Evolutionary conservation across 2,888 invertebrate species (phyloP).

Genomic region (Nebria brevicollis): DNA sequence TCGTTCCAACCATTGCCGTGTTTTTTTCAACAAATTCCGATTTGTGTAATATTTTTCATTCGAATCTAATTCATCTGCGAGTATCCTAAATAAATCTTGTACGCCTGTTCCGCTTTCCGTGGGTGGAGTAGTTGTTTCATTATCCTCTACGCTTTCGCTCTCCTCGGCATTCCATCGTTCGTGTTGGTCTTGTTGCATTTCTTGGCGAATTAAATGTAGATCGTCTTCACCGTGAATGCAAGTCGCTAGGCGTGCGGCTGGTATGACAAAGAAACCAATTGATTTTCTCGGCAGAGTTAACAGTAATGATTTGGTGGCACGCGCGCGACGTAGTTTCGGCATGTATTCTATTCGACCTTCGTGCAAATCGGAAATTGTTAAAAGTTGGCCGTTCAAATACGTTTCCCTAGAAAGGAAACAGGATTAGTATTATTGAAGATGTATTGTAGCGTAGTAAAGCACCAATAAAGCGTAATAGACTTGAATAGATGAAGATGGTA

Average conservation of each 20-base stretch:
- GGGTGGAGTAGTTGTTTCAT: slow-evolving; percentile 13
- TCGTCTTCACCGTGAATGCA: slow-evolving; percentile 63
- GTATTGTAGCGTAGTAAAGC: not conserved
- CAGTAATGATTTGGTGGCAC: slow-evolving; percentile 65
- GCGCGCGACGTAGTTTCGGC: slow-evolving; percentile 65
- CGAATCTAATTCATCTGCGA: slow-evolving; percentile 56
- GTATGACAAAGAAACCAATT: slow-evolving; percentile 80
- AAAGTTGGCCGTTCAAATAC: slow-evolving; percentile 71
- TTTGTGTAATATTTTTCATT: slow-evolving; percentile 55
- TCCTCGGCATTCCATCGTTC: slow-evolving; percentile 14
- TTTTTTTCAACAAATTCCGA: slow-evolving; percentile 20
- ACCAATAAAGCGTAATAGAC: too few species aligned
- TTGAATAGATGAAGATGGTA: too few species aligned
- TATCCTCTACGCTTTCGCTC: slow-evolving; percentile 18
- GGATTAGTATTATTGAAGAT: not conserved
- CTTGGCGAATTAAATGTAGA: slow-evolving; percentile 53
- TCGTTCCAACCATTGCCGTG: slow-evolving; percentile 14
- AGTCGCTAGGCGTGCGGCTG: slow-evolving; percentile 71
- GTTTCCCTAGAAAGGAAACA: slow-evolving; percentile 64
- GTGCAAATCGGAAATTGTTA: slow-evolving; percentile 69
- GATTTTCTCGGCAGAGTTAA: slow-evolving; percentile 73
- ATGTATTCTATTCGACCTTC: slow-evolving; percentile 58
- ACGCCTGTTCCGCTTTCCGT: slow-evolving; percentile 50
- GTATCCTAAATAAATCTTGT: slow-evolving; percentile 57
- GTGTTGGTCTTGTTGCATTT: slow-evolving; percentile 52